Conservation (phyloP, 2,797 vertebrate genomes). For the Pogoniulus pusillus region DNA sequence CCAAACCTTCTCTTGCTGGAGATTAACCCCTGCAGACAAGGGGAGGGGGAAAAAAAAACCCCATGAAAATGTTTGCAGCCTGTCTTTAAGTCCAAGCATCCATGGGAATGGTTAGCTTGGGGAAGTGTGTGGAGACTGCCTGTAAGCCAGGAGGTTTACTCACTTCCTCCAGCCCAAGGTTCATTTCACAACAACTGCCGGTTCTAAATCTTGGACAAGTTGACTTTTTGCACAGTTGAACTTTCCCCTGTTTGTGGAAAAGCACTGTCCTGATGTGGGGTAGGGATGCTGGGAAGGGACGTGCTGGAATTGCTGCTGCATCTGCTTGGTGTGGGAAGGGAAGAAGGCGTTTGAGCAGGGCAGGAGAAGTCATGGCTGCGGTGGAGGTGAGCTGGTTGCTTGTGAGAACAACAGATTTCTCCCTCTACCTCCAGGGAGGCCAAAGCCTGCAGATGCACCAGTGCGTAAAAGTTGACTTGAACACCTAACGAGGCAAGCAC, state of each 20-base stretch:
- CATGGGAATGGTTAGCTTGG: not conserved
- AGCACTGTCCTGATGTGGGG: not conserved
- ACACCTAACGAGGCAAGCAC: not conserved
- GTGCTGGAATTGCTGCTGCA: not conserved
- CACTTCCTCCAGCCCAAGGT: slow-evolving; percentile 45
- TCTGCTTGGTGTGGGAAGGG: not conserved
- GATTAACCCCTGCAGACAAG: not conserved
- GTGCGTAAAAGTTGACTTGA: not conserved
- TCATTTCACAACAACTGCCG: not conserved
- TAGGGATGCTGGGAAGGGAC: not conserved
- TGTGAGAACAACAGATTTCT: not conserved
- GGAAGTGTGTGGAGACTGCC: slow-evolving; percentile 13
- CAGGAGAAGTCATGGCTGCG: not conserved
- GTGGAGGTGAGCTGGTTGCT: not conserved
- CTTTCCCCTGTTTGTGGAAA: slow-evolving; percentile 10
- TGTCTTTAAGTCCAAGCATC: not conserved
- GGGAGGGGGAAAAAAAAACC: too few species aligned
- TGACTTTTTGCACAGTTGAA: slow-evolving; percentile 52
- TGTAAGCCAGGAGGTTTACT: slow-evolving; percentile 40
- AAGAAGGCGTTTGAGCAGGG: not conserved
- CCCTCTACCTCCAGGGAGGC: not conserved
- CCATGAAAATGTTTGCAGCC: not conserved
- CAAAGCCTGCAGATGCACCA: not conserved
- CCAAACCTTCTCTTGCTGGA: slow-evolving; percentile 16
- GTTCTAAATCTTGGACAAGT: not conserved